Base-by-base conservation (phyloP, 2,113 vertebrate species). In the Centropus unirufus region DNA sequence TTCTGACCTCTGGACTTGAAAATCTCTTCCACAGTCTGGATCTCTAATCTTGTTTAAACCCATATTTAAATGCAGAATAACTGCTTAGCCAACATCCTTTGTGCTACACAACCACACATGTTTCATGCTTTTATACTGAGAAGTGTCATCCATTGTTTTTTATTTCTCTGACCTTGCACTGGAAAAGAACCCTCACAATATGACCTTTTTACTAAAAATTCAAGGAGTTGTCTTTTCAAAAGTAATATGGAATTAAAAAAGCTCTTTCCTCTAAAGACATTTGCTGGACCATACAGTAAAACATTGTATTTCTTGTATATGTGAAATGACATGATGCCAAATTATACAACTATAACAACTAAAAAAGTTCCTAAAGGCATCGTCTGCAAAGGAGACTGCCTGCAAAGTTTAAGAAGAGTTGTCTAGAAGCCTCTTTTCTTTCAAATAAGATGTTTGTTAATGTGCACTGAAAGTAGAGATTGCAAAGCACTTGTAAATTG, bases 41-140 rank as follows among this genome's bases (percentile, higher is more conserved):
- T 72, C 91, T 75, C 66, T 94, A 95, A 89, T 96, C 94, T 95
- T 70, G 79, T 84, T 92, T 91, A 91, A 95, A 93, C 18, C 51
- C 88, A 78, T 61, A 78, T 97, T 97, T 94, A 93, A 95, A 90
- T 89, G 23, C 64, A 92, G 95, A 95, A 94, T 91, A 94, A 92
- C 49, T 87, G 75, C 96, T 96, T 90, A 93, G 92, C 29, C 61
- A 95, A 58, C 15, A 55, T 86, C 66, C 49, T 95, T 95, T 90
- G 59, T 96, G 83, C 84, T 73, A 55, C n/a, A 68, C 42, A 91
- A 69, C 30, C 54, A 84, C 79, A 49, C 2, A 0, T 34, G 34
- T 85, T 72, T 93, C 89, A 80, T 83, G 40, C 67, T 89, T 90
- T 95, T 80, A 46, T 51, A 61, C 54, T 86, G 67, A 90, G 88